Evolutionary conservation across 2,888 invertebrate species (phyloP), one percentile per base, ranked within the genome.

Genomic region (Habrosyne pyritoides): DNA sequence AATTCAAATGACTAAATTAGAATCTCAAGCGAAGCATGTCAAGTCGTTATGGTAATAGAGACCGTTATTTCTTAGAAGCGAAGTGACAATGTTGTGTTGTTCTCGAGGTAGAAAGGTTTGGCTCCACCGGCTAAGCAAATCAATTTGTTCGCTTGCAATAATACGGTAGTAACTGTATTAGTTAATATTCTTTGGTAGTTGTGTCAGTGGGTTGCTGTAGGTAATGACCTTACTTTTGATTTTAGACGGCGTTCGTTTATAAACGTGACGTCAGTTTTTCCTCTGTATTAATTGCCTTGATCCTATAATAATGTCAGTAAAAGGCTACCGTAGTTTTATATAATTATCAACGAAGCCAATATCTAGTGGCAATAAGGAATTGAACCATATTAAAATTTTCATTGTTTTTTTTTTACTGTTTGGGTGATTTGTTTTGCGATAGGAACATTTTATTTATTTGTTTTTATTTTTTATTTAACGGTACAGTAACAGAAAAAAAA

Each of bases 251-350:
- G 73, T 80, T 81, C 73, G 69, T 73, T 78, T 71, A 74, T 70
- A 66, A 54, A 55, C 59, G 63, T 89, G 84, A 88, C 89, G 86
- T 89, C 81, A 89, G 55, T 65, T 73, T 78, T 75, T 78, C 73
- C 73, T 79, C 77, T 71, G 76, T 82, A 83, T 82, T 76, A 82
- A 77, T 84, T 66, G 71, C 86, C 86, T 89, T 88, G 85, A 81
- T 86, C 79, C 76, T 76, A 66, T 77, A 82, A 67, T 72, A 71
- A 65, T 66, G 66, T 53, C 62, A 64, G 77, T 77, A 77, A 75
- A 67, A 77, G 71, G 67, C 65, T 61, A 56, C 60, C 61, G 57
- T 54, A 56, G 50, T 57, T 60, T 61, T 55, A 66, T 65, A 55
- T 47, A 58, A 60, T 56, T 59, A 63, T 63, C 51, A 57, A 21